Conservation (phyloP, 1,140 invertebrate species). For the Drosophila ananassae region DNA sequence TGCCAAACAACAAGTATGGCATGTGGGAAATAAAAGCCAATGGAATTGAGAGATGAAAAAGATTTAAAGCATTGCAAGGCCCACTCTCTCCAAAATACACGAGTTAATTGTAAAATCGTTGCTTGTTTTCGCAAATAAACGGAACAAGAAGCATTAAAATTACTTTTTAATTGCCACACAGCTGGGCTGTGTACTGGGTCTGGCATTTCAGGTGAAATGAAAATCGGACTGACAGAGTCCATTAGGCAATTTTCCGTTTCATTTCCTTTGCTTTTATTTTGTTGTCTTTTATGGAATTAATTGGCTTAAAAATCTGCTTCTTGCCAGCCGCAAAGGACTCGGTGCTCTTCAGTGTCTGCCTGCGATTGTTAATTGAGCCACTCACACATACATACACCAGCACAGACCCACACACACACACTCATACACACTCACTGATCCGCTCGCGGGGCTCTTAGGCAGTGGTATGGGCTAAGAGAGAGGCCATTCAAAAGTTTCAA, state of each 20-base stretch:
- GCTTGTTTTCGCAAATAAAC: conserved; percentile 48
- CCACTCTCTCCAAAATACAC: not conserved
- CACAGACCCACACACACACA: conserved; percentile 7
- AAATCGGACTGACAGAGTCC: conserved; percentile 54
- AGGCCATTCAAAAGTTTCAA: conserved; percentile 17
- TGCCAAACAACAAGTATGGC: conserved; percentile 25
- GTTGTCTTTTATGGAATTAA: conserved; percentile 42
- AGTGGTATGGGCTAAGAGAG: not conserved
- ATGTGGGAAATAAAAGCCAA: not conserved
- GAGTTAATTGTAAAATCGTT: conserved; percentile 56
- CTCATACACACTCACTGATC: not conserved
- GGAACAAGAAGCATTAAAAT: conserved; percentile 64
- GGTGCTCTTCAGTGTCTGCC: conserved; percentile 13
- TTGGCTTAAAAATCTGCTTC: conserved; percentile 65
- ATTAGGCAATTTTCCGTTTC: conserved; percentile 68
- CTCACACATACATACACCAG: conserved; percentile 10
- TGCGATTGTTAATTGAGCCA: conserved; percentile 39
- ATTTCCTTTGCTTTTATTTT: conserved; percentile 22
- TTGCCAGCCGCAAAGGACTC: conserved; percentile 39
- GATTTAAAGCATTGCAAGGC: conserved; percentile 58
- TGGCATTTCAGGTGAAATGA: conserved; percentile 13
- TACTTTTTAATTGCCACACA: conserved; percentile 69
- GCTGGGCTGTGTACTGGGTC: conserved; percentile 18
- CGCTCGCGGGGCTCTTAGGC: conserved; percentile 23
- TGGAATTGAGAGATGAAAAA: conserved; percentile 48